A percentile compares a stretch with the other conserved stretches of the same genome.
Conservation (phyloP, 2,888 invertebrate genomes). For the Lamproptera curius region DNA sequence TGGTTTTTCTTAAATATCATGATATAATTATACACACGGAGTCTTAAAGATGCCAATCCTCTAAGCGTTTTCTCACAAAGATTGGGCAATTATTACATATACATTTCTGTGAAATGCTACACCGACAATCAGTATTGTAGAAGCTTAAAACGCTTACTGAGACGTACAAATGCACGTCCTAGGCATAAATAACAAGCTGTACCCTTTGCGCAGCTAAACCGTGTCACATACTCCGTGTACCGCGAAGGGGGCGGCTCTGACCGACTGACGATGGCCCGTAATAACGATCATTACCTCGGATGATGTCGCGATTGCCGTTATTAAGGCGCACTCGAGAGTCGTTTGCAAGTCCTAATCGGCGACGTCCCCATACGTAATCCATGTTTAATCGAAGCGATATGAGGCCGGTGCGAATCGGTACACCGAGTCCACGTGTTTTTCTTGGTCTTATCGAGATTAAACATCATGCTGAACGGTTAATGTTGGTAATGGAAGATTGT, state of each 20-base stretch:
- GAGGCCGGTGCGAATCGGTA: no score
- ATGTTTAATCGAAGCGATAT: conserved; percentile 45
- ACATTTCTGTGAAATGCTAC: no score
- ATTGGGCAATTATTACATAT: no score
- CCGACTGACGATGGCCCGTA: background rate
- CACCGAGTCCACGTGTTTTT: conserved; percentile 38
- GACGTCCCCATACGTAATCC: conserved; percentile 40
- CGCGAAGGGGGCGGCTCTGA: conserved; percentile 4
- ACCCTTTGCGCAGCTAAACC: background rate
- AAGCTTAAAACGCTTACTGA: no score
- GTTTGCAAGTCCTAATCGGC: conserved; percentile 19
- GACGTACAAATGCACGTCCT: no score
- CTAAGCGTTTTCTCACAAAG: no score
- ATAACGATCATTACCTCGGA: conserved; percentile 14
- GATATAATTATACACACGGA: no score
- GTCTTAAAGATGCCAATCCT: no score
- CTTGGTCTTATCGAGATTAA: conserved; percentile 25
- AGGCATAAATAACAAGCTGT: background rate
- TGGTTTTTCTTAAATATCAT: no score
- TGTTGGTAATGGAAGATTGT: no score
- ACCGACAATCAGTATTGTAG: no score
- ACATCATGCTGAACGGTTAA: no score
- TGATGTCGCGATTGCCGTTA: conserved; percentile 11
- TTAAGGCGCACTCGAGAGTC: conserved; percentile 9
- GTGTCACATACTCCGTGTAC: background rate